Evolutionary conservation across 1,140 invertebrate genomes (phyloP), one percentile per base, ranked within the genome.

Genomic region (Batillaria attramentaria): DNA sequence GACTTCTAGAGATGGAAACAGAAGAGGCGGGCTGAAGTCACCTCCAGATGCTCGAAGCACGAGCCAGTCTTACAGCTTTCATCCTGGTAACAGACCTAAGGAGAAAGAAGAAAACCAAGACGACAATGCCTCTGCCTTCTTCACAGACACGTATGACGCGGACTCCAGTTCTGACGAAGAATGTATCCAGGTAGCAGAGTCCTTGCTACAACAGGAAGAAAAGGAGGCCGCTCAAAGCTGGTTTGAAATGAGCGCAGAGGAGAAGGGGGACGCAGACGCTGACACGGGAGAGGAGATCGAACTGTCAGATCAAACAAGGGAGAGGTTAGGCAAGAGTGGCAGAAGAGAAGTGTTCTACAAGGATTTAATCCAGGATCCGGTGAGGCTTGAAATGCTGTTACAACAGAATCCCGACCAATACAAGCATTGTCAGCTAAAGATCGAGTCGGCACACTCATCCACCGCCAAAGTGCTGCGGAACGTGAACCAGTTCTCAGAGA

Each of bases 391-490:
- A 10, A 13, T 68, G 54, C 42, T 50, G n/a, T 28, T 79, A 16
- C 31, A 41, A 28, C 43, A 39, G 46, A 35, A 84, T 33, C 80
- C 81, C 5, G 43, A 70, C 10, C 80, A 72, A 33, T 87, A 83
- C 65, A 84, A 84, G 39, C 77, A 43, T 35, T 86, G 86, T 76
- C 62, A 66, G 33, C 75, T 86, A 43, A 75, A 83, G 35, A 82
- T 87, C 16, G 77, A 87, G 81, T 69, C 57, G n/a, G 57, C 84
- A 16, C 84, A 87, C 72, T 42, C 42, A 39, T 74, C 86, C 4
- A 42, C 79, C 24, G 83, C 83, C 68, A 73, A 39, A 35, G 62
- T 84, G 24, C 62, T 78, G n/a, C 72, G 81, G 28, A 65, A 68
- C 18, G 39, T 18, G 6, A 43, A 31, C 50, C 70, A 54, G 35